Evolutionary conservation across 2,113 vertebrate species (phyloP), one percentile per base, ranked within the genome.

Genomic region (Ondatra zibethicus): DNA sequence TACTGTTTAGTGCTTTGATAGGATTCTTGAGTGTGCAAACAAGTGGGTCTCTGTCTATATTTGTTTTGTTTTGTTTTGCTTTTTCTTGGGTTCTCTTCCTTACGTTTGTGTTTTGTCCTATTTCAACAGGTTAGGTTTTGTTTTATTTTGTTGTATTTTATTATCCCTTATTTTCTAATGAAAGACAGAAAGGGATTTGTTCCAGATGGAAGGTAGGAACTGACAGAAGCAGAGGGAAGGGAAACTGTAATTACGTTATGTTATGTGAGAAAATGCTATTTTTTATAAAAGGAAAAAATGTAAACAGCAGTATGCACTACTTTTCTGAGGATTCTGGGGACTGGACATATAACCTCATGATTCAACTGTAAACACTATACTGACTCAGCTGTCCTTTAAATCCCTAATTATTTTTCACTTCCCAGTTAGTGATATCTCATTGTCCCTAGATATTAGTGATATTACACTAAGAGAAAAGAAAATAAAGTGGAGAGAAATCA

Each of bases 271-370:
- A 58, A 36, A 81, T 55, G 9, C 4, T 58, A 14, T 14, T n/a
- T 82, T 82, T 82, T 39, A 82, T 16, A 82, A 58, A 61, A 27
- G 21, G 16, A n/a, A 55, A 82, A 82, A 14, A 17, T 4, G 4
- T 42, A 39, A 12, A 25, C 14, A 42, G 3, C 23, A 42, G 1
- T 25, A 47, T 11, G 5, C 4, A 6, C 3, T 17, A 17, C 9
- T 68, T 86, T 68, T 86, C 36, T 36, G 42, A 47, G 17, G 10
- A 3, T 65, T 47, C 9, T 70, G 31, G 9, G 19, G 31, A 25
- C 13, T 7, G 1, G 42, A n/a, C 4, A 3, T 21, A 50, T 47
- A 7, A 21, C 19, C 1, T 50, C 42, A 36, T 23, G 5, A 33
- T 68, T 47, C 9, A 25, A 12, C 11, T 50, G 3, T 19, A 50